phyloP scores from a whole-genome alignment of 64 coral and sea anemone genomes.

The Anthopleura sola region DNA sequence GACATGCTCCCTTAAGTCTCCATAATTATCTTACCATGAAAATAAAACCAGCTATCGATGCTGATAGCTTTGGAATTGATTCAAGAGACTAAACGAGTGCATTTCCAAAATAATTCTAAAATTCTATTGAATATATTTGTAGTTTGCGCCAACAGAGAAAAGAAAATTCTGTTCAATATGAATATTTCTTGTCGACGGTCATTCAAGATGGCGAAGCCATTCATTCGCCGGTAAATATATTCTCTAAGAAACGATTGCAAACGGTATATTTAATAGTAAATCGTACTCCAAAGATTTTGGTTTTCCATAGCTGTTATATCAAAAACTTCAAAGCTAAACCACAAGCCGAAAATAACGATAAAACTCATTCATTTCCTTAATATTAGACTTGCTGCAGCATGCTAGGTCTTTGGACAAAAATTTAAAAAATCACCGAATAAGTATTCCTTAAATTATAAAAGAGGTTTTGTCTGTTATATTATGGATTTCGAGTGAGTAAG shows the following conservation, averaged over 20 bases:
- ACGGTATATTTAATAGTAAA: background rate
- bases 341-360: background rate
- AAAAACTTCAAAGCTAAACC: background rate
- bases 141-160: background rate
- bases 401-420: background rate
- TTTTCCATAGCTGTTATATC: background rate
- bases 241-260: background rate
- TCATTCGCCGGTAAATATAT: background rate
- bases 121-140: background rate
- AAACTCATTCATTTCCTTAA: background rate
- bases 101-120: background rate
- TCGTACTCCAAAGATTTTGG: background rate
- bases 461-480: background rate
- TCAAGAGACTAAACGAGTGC: background rate
- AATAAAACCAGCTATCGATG: background rate
- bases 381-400: background rate
- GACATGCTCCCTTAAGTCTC: background rate
- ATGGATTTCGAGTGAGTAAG: background rate
- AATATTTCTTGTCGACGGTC: background rate
- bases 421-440: too few species aligned
- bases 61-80: background rate
- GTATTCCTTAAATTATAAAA: background rate
- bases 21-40: background rate
- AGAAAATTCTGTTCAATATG: background rate
- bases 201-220: conserved; percentile 5